A percentile compares a stretch with the other conserved stretches of the same genome.
Evolutionary conservation across 2,113 vertebrate species (phyloP).

Genomic region (Oncorhynchus masou): DNA sequence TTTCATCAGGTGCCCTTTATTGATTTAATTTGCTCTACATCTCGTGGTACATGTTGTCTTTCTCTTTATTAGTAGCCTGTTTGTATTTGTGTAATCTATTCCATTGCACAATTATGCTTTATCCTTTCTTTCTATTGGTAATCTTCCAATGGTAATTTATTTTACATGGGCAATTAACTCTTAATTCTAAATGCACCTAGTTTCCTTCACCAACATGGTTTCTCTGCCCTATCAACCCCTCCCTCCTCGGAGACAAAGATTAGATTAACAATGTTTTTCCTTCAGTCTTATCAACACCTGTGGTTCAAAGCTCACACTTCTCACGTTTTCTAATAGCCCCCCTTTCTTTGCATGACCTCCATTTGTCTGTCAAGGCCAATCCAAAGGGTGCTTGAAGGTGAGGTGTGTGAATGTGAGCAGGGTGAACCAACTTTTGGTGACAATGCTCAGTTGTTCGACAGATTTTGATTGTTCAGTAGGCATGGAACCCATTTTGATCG

Average conservation of each 20-base stretch:
- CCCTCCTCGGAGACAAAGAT: conserved; percentile 2
- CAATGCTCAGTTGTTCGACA: too few relatives aligned
- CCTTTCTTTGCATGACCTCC: neutral
- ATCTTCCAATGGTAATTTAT: neutral
- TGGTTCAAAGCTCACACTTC: neutral
- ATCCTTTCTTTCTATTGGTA: neutral
- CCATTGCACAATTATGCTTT: neutral
- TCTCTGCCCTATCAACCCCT: neutral
- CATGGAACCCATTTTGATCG: too few relatives aligned
- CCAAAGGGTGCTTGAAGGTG: neutral
- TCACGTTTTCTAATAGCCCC: neutral
- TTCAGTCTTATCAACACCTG: conserved; percentile 24
- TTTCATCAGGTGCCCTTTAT: neutral
- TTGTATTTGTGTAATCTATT: neutral
- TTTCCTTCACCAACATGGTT: neutral
- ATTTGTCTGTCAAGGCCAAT: neutral
- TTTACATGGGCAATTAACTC: neutral
- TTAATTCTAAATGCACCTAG: neutral
- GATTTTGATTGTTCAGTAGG: too few relatives aligned
- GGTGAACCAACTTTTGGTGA: too few relatives aligned
- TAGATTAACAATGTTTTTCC: conserved; percentile 27
- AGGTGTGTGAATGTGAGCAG: too few relatives aligned
- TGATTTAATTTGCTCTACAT: neutral
- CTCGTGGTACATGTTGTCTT: neutral
- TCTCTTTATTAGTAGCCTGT: neutral